phyloP scores from a whole-genome alignment of 2,113 vertebrate species.

The Syngnathoides biaculeatus region DNA sequence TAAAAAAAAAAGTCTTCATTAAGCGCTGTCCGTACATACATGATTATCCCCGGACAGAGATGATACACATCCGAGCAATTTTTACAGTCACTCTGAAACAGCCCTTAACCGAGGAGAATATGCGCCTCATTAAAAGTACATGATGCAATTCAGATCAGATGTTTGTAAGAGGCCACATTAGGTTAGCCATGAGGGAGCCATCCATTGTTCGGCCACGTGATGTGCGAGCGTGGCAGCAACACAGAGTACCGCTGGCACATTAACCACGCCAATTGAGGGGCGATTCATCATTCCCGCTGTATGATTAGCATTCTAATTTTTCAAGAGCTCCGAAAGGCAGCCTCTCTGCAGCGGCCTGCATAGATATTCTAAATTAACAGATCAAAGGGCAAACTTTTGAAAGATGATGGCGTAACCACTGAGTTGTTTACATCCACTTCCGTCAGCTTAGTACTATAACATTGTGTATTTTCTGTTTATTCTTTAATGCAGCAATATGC shows the following conservation, averaged over 20 bases:
- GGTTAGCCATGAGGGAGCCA: conserved; percentile 44
- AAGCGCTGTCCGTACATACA: background rate
- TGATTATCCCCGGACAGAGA: conserved; percentile 1
- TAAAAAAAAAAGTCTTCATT: background rate
- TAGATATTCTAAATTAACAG: conserved; percentile 35
- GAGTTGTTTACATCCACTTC: background rate
- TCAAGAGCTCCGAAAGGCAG: conserved; percentile 42
- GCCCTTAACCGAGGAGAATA: conserved; percentile 24
- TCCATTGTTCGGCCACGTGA: conserved; percentile 25
- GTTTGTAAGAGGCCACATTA: conserved; percentile 63
- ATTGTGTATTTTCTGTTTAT: background rate
- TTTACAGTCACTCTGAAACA: conserved; percentile 29
- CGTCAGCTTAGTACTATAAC: background rate
- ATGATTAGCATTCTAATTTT: conserved; percentile 58
- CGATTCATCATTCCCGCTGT: conserved; percentile 54
- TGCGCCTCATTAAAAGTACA: conserved; percentile 64
- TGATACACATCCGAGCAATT: conserved; percentile 13
- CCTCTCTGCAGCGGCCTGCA: conserved; percentile 31
- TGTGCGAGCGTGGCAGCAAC: conserved; percentile 17
- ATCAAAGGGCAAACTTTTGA: conserved; percentile 42
- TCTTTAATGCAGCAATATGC: background rate
- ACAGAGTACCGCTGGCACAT: conserved; percentile 30
- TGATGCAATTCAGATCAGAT: conserved; percentile 66
- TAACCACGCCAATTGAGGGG: conserved; percentile 50
- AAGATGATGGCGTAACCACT: conserved; percentile 4